phyloP scores from a whole-genome alignment of 2,888 invertebrate genomes.

The Dilophus febrilis region DNA sequence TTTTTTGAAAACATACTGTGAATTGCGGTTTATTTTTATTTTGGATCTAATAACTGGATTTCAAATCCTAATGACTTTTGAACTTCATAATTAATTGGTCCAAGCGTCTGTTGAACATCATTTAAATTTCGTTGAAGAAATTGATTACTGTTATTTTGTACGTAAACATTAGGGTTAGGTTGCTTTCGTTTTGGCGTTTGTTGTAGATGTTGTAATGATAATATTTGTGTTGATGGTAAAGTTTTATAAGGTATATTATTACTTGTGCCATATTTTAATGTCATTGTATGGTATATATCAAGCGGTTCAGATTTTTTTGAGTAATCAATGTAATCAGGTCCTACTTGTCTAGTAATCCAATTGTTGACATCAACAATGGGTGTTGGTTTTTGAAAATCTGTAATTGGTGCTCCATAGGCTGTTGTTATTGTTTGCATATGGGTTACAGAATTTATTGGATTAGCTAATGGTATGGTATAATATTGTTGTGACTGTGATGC shows the following conservation, averaged over 20 bases:
- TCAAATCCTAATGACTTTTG: slow-evolving; percentile 8
- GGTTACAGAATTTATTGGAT: slow-evolving; percentile 23
- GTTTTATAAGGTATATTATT: too few relatives aligned
- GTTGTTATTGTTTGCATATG: slow-evolving; percentile 27
- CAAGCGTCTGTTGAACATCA: too few relatives aligned
- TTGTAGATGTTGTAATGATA: too few relatives aligned
- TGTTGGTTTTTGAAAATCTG: slow-evolving; percentile 2
- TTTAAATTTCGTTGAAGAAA: too few relatives aligned
- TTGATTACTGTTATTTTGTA: too few relatives aligned
- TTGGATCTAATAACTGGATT: slow-evolving; percentile 8
- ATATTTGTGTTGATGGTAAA: too few relatives aligned
- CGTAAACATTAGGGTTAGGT: too few relatives aligned
- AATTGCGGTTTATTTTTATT: too few relatives aligned
- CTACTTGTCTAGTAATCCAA: neutral
- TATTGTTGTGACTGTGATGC: neutral
- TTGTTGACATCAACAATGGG: slow-evolving; percentile 4
- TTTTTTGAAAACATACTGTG: too few relatives aligned
- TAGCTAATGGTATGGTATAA: slow-evolving; percentile 5
- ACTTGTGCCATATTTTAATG: slow-evolving; percentile 5
- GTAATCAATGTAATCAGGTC: neutral
- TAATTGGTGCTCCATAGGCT: slow-evolving; percentile 18
- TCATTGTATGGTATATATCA: slow-evolving; percentile 12
- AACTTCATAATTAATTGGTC: slow-evolving; percentile 6
- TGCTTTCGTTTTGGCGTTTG: too few relatives aligned
- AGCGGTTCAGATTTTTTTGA: slow-evolving; percentile 9